A percentile compares a stretch with the other conserved stretches of the same genome.
These are phyloP conservation scores for Silurus meridionalis DNA, from an alignment of 2,113 vertebrate species.

Conservation along the genomic window DNA sequence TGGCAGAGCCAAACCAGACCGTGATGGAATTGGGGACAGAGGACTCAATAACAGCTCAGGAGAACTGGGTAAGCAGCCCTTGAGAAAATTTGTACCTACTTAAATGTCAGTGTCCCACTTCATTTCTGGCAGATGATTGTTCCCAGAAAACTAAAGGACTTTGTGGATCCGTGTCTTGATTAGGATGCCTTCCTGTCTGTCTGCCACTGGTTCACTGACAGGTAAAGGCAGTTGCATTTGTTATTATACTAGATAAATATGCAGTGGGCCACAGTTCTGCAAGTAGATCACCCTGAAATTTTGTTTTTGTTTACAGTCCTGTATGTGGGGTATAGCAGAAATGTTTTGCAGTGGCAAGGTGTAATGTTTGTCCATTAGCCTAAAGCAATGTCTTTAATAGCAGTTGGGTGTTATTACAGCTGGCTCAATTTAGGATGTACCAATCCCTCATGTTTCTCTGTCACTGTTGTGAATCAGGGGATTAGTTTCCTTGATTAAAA, in stretches of 20 bases:
- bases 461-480: neutral
- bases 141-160: neutral
- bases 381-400: neutral
- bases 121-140: neutral
- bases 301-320: neutral
- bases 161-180: neutral
- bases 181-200: neutral
- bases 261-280: neutral
- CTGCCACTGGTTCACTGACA: neutral
- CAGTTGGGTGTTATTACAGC: neutral
- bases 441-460: neutral
- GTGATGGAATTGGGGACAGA: neutral
- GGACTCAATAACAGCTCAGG: neutral
- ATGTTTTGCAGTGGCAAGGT: neutral
- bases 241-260: neutral
- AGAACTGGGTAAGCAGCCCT: neutral
- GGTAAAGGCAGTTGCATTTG: neutral
- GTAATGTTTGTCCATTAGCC: neutral
- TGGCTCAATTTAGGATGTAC: neutral
- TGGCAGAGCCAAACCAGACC: neutral
- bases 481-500: neutral
- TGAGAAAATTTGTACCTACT: no score
- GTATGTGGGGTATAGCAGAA: neutral
- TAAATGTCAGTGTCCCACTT: neutral
- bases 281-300: neutral